Conservation (phyloP, 2,888 invertebrate species). For the Deilephila porcellus region DNA sequence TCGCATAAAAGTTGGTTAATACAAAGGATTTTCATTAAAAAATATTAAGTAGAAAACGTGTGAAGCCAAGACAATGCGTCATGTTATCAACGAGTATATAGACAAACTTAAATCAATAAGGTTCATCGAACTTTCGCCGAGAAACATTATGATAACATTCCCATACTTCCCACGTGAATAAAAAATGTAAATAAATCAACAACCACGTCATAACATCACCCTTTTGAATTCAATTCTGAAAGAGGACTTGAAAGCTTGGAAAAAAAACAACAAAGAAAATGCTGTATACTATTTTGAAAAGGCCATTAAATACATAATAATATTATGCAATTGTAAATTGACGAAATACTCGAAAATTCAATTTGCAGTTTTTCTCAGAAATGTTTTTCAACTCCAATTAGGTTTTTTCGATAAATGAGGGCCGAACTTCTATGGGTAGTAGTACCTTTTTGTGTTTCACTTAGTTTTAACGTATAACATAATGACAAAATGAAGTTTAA, state of each 20-base stretch:
- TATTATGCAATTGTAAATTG: too few relatives aligned
- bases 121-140: constrained; percentile 22
- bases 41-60: not conserved
- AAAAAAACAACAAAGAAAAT: not conserved
- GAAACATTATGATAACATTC: constrained; percentile 10
- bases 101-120: not conserved
- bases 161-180: constrained; percentile 2
- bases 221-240: too few relatives aligned
- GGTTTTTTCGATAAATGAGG: too few relatives aligned
- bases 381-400: too few relatives aligned
- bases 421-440: too few relatives aligned
- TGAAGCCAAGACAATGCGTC: not conserved
- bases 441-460: too few relatives aligned
- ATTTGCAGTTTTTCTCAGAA: too few relatives aligned
- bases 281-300: not conserved
- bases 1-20: not conserved
- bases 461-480: not conserved
- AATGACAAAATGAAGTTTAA: not conserved
- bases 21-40: not conserved
- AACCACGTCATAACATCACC: not conserved
- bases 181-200: constrained; percentile 2
- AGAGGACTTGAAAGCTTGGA: too few relatives aligned
- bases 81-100: not conserved
- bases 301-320: too few relatives aligned
- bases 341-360: too few relatives aligned